Evolutionary conservation across 1,140 invertebrate species (phyloP), one percentile per base, ranked within the genome.

Genomic region (Lysiphlebus fabarum): DNA sequence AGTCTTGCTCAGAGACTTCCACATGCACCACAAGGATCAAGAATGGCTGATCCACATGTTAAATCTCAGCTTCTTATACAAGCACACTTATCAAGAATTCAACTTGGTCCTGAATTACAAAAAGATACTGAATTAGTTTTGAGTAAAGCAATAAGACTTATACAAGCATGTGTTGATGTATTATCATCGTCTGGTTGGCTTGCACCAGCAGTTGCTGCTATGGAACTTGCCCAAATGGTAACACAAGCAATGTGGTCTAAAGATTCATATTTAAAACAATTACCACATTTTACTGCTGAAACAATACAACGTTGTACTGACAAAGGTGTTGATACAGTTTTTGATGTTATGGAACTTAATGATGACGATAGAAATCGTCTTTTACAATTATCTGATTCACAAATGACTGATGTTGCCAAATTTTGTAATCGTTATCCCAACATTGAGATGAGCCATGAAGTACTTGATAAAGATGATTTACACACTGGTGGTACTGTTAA

Each of bases 191-290:
- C 98, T 70, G 96, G 97, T 36, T 99, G 97, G 97, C 79, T 99
- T 11, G 90, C 92, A 0, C 97, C 97, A 0, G 98, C 96, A 7
- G 91, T 99, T 26, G 94, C 96, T 49, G 96, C 97, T 67, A 99
- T 99, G 98, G 97, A 99, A 80, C 79, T 99, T 58, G 95, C 97
- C 0, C 97, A 99, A 78, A 99, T 99, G 96, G 91, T 97, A 0
- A 99, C 97, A 0, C 98, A 99, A 81, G 96, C 96, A 4, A 98
- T 99, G 95, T 99, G 97, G 95, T 93, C 90, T 58, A 99, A 98
- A 77, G 97, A 99, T 75, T 96, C 94, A 0, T 97, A 98, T 73
- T 82, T 99, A 47, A 94, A 97, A 69, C 98, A 99, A 70, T 75
- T 99, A 62, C 97, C 98, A 5, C 96, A 99, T 77, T 99, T 99